phyloP scores from a whole-genome alignment of 2,113 vertebrate genomes.

The Lepus timidus region DNA sequence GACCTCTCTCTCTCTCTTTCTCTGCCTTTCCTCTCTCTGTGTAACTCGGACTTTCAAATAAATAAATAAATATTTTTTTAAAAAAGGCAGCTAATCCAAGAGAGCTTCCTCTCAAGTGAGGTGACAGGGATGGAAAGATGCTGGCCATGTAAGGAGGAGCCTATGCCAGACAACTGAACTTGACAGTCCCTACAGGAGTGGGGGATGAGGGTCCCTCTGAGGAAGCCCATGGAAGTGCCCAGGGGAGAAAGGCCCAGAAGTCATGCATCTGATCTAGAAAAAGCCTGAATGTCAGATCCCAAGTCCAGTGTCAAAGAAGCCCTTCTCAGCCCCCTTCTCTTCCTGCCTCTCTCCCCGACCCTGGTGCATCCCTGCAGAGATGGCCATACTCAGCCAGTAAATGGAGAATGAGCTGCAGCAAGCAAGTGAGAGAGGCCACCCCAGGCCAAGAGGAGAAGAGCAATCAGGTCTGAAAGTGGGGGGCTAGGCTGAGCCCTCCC shows the following conservation, averaged over 20 bases:
- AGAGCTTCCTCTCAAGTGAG: not conserved
- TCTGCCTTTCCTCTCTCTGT: too few relatives aligned
- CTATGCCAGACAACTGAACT: not conserved
- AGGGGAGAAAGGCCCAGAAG: slow-evolving; percentile 15
- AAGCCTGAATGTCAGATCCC: not conserved
- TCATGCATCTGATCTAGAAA: not conserved
- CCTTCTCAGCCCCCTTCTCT: not conserved
- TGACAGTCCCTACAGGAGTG: not conserved
- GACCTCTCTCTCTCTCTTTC: too few relatives aligned
- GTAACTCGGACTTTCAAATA: too few relatives aligned
- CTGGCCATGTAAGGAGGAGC: not conserved
- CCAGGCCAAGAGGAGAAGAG: not conserved
- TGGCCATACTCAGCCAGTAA: not conserved
- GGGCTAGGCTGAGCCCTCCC: too few relatives aligned
- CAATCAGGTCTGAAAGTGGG: not conserved
- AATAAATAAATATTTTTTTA: too few relatives aligned
- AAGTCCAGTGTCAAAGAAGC: not conserved
- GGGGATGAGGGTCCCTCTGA: not conserved
- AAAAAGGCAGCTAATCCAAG: not conserved
- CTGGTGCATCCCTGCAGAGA: not conserved
- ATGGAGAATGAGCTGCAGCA: not conserved
- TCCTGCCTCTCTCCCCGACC: not conserved
- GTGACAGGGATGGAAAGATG: not conserved
- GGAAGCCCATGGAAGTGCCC: not conserved
- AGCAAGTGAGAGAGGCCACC: not conserved